Evolutionary conservation across 2,888 invertebrate species (phyloP).

Genomic region (Serripes groenlandicus): DNA sequence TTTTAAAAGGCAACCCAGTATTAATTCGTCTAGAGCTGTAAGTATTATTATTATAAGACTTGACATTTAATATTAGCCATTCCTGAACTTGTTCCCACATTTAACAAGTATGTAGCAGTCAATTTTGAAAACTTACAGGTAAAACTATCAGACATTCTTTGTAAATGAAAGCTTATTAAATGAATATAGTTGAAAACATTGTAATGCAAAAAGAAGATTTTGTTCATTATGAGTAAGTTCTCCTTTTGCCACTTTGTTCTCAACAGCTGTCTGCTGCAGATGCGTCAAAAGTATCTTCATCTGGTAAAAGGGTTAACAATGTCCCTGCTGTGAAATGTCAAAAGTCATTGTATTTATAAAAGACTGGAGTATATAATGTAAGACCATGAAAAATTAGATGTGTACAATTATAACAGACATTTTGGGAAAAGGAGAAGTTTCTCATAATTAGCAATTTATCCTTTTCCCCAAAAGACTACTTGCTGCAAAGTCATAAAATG

Average conservation of each 20-base stretch:
- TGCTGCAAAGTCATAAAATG: no score
- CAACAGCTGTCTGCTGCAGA: background rate
- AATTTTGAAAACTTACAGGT: no score
- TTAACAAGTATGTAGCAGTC: no score
- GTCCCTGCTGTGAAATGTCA: no score
- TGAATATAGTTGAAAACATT: background rate
- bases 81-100: no score
- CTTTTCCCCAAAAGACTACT: background rate
- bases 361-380: no score
- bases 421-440: background rate
- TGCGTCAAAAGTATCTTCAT: background rate
- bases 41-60: conserved; percentile 83
- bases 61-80: no score
- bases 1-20: conserved; percentile 84
- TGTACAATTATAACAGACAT: background rate
- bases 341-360: no score
- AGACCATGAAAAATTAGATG: background rate
- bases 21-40: conserved; percentile 88
- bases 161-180: no score
- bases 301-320: background rate
- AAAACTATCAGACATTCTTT: no score
- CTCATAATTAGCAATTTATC: background rate
- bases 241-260: background rate
- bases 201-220: background rate
- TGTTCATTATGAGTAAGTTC: background rate